phyloP scores from a whole-genome alignment of 2,888 invertebrate genomes.

The Scrobipalpa costella region DNA sequence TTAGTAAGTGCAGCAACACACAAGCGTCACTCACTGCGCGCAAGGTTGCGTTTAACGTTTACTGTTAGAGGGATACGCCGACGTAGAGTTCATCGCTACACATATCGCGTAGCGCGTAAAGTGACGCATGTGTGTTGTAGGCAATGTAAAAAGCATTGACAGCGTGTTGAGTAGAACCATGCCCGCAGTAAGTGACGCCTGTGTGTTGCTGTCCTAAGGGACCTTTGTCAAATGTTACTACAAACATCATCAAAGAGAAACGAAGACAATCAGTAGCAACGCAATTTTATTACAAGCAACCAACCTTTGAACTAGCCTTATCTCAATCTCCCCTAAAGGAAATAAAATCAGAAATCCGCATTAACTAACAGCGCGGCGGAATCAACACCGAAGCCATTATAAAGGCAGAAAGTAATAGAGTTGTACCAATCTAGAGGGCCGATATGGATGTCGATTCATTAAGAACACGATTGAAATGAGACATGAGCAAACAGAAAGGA shows the following conservation, averaged over 20 bases:
- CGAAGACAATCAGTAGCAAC: not conserved
- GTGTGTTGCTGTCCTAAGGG: not conserved
- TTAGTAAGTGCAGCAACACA: not conserved
- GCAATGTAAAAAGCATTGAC: too few relatives aligned
- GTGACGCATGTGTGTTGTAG: too few relatives aligned
- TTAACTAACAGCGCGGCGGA: slow-evolving; percentile 15
- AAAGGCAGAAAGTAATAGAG: slow-evolving; percentile 61
- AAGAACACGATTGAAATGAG: too few relatives aligned
- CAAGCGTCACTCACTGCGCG: too few relatives aligned
- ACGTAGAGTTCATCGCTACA: too few relatives aligned
- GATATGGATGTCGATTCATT: too few relatives aligned
- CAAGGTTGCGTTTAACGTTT: too few relatives aligned
- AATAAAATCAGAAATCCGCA: slow-evolving; percentile 22
- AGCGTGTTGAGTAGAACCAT: too few relatives aligned
- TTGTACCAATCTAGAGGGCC: slow-evolving; percentile 48
- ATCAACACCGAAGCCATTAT: slow-evolving; percentile 36
- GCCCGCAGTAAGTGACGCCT: too few relatives aligned
- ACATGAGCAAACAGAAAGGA: too few relatives aligned
- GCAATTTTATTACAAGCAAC: slow-evolving; percentile 1
- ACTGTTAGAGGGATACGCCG: too few relatives aligned
- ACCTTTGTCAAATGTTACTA: not conserved
- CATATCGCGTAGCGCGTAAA: too few relatives aligned
- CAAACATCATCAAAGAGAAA: not conserved
- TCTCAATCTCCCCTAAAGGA: slow-evolving; percentile 17
- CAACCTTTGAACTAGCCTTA: slow-evolving; percentile 6